A percentile compares a stretch with the other conserved stretches of the same genome.
Conservation (phyloP, 2,888 invertebrate genomes). For the Aspidapion aeneum region DNA sequence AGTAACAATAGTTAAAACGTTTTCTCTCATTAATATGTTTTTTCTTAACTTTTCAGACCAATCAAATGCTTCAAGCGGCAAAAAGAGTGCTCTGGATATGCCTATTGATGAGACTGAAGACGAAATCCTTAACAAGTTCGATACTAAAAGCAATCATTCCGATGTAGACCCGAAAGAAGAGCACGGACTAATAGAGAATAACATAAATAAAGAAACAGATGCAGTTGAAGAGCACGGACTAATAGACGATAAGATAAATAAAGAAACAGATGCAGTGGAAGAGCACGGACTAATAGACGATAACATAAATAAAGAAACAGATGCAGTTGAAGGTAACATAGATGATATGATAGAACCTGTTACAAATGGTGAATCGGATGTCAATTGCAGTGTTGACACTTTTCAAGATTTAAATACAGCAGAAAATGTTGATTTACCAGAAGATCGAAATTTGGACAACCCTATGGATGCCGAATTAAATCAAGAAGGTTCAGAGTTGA, state of each 20-base stretch:
- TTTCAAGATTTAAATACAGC: too few relatives aligned
- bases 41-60: too few relatives aligned
- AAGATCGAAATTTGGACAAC: too few relatives aligned
- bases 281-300: constrained; percentile 32
- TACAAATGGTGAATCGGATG: too few relatives aligned
- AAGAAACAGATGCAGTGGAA: background rate
- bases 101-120: constrained; percentile 38
- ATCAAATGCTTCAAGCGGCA: constrained; percentile 19
- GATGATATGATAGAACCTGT: too few relatives aligned
- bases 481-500: background rate
- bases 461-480: background rate
- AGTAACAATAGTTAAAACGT: too few relatives aligned
- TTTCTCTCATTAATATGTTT: too few relatives aligned
- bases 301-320: background rate
- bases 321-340: constrained; percentile 29
- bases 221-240: constrained; percentile 30
- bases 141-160: constrained; percentile 19
- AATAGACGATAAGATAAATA: constrained; percentile 21
- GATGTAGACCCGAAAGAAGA: constrained; percentile 29
- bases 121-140: constrained; percentile 40
- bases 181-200: constrained; percentile 29
- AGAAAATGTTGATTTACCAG: background rate
- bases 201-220: background rate
- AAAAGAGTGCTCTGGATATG: constrained; percentile 6
- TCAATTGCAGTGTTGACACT: too few relatives aligned